Evolutionary conservation across 1,140 invertebrate species (phyloP), one percentile per base, ranked within the genome.

Genomic region (Chironomus tepperi): DNA sequence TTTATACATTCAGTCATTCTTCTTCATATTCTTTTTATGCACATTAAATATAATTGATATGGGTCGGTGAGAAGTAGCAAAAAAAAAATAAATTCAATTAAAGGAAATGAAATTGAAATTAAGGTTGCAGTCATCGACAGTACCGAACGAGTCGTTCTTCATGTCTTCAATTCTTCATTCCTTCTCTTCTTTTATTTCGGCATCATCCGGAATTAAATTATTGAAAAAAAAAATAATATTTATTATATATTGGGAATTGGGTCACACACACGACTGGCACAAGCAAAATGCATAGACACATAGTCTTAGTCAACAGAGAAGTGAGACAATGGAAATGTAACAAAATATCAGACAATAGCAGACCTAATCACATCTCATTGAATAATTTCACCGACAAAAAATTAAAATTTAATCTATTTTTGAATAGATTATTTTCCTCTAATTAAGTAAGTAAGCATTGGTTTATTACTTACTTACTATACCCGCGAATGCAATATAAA

Each of bases 181-280:
- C 43, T 15, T 47, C 15, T 47, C 8, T 57, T n/a, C 5, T 57
- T 15, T 15, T n/a, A n/a, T 57, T 15, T 57, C 47, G 47, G 10
- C 47, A 57, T 57, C 47, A 57, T 57, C 47, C 47, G 47, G 47
- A 57, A 57, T 57, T 57, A 57, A 57, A 57, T 57, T 57, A 57
- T 57, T 57, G 47, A 57, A 57, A 57, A 57, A n/a, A 57, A 57
- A 12, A 57, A 47, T 47, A 43, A 43, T 43, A 43, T 43, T 43
- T 43, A 47, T n/a, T 34, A 34, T 34, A 34, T 34, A 34, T 57
- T 57, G 47, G 47, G 47, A 57, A 57, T 70, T 70, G 65, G 65
- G 65, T 70, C 65, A 70, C 47, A 70, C 65, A 70, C 65, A 70
- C 65, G 65, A 70, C 19, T 10, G 65, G 65, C 65, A 70, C 65